These are phyloP conservation scores for Ageneiosus marmoratus DNA, from an alignment of 2,113 vertebrate genomes.

Conservation along the genomic window DNA sequence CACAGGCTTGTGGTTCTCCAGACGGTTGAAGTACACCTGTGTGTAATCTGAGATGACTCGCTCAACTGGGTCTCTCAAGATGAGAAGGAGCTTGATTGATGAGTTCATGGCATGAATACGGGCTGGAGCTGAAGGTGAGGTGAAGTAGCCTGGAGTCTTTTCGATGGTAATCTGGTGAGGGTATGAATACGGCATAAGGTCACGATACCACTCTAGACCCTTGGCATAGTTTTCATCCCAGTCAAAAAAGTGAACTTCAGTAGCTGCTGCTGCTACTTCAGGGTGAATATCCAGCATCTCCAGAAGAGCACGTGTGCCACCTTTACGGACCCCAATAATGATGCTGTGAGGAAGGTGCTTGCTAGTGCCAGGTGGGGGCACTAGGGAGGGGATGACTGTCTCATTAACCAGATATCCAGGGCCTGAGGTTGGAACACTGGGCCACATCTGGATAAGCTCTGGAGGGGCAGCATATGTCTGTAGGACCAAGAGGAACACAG, in stretches of 20 bases:
- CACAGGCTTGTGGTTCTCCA: conserved; percentile 90
- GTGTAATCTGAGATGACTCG: conserved; percentile 93
- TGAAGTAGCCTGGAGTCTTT: conserved; percentile 94
- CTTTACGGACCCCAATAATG: conserved; percentile 91
- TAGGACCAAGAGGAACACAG: conserved; percentile 79
- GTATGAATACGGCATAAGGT: conserved; percentile 89
- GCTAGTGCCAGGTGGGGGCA: conserved; percentile 80
- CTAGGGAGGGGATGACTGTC: conserved; percentile 69
- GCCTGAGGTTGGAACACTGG: conserved; percentile 61
- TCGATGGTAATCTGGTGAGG: conserved; percentile 90
- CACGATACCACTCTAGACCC: conserved; percentile 89
- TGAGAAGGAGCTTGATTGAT: conserved; percentile 87
- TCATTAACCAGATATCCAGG: conserved; percentile 70
- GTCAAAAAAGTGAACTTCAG: conserved; percentile 93
- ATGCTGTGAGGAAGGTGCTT: conserved; percentile 85
- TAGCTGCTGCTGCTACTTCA: conserved; percentile 86
- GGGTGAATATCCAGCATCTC: conserved; percentile 94
- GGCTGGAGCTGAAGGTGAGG: conserved; percentile 83
- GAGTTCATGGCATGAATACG: conserved; percentile 90
- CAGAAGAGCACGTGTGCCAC: conserved; percentile 86
- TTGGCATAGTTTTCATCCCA: conserved; percentile 92
- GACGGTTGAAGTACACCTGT: conserved; percentile 91
- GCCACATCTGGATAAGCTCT: conserved; percentile 66
- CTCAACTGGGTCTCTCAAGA: conserved; percentile 87
- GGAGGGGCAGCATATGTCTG: conserved; percentile 71